Base-by-base conservation (phyloP, 2,888 invertebrate species). In the Stenodera caucasica region DNA sequence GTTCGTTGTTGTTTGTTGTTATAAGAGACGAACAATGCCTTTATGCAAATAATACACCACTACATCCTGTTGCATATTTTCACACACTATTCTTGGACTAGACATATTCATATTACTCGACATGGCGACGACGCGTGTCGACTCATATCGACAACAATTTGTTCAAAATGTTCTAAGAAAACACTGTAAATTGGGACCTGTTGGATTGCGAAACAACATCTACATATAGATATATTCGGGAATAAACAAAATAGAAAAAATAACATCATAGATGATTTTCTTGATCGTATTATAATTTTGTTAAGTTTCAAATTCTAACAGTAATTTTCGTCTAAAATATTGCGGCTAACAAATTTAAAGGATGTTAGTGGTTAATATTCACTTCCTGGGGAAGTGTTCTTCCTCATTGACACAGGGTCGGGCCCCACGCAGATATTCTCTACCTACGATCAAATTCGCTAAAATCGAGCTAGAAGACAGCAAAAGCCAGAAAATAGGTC, bases 351-450 rank as follows among this genome's bases (percentile, higher is more conserved):
- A 58, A 59, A 33, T 26, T 32, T 40, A 57, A 66, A 74, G 74
- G 72, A 74, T 74, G 72, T 72, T 45, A 66, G 70, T 64, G 72
- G 70, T 74, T 74, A 71, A 72, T 68, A 64, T 63, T 67, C 57
- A 69, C 71, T 74, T 74, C 74, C 74, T 68, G 66, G 72, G 74
- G 74, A 74, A 74, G 72, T 67, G 72, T 74, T 64, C 73, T 74
- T 74, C 74, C 74, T 74, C 72, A 74, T 73, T 72, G 69, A 61
- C 53, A 53, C 21, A 63, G 62, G 60, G 45, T 23, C 45, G 45
- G 61, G 61, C 69, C 70, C 66, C 67, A 66, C 66, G 64, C 64
- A 64, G 59, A 67, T 60, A 57, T 58, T 64, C 67, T 60, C 67
- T 63, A 62, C 61, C 65, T 64, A 62, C 63, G 60, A 60, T 49